phyloP scores from a whole-genome alignment of 2,113 vertebrate species.

The Sardina pilchardus region DNA sequence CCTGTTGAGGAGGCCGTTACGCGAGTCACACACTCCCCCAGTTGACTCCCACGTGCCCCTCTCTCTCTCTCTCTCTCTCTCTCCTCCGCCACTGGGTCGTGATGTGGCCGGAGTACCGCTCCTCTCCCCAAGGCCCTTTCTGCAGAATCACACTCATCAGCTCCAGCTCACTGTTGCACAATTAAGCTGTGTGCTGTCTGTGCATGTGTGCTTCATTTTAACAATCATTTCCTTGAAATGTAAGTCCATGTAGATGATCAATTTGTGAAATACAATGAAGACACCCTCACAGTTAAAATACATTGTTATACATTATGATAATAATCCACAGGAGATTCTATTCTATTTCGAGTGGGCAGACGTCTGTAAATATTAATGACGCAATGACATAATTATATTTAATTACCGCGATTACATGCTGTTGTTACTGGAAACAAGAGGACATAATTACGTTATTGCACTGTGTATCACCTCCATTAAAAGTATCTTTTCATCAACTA shows the following conservation, averaged over 20 bases:
- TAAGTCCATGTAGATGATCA: too few species aligned
- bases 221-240: too few species aligned
- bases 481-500: neutral
- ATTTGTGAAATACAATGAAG: neutral
- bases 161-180: neutral
- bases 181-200: neutral
- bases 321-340: neutral
- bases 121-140: neutral
- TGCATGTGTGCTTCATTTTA: neutral
- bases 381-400: neutral
- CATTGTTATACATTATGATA: neutral
- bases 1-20: slow-evolving; percentile 64
- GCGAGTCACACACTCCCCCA: slow-evolving; percentile 63
- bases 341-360: neutral
- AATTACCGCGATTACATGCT: neutral
- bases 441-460: neutral
- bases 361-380: neutral
- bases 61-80: too few species aligned
- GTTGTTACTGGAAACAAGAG: neutral
- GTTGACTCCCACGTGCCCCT: slow-evolving; percentile 62
- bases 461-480: neutral
- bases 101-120: slow-evolving; percentile 10
- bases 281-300: neutral
- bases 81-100: slow-evolving; percentile 30
- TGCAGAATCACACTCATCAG: neutral